Evolutionary conservation across 2,888 invertebrate species (phyloP), one percentile per base, ranked within the genome.

Genomic region (Beris chalybata): DNA sequence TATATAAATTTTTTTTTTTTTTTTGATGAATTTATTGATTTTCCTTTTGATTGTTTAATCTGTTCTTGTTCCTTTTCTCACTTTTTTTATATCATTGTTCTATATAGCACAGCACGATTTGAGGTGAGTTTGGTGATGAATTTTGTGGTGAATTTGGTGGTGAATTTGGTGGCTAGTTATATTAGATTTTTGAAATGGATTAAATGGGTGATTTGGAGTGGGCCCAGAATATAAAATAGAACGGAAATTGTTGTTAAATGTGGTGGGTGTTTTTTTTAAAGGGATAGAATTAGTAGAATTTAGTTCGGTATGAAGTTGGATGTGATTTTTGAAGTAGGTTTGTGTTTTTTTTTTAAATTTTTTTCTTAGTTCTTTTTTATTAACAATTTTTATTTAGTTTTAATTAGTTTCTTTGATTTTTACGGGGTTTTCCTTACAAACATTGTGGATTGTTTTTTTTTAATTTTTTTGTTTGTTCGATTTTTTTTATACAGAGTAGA

Each of bases 401-500:
- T 1, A 48, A 15, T 48, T 15, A 48, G 5, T 48, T 22, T 13
- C 12, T 48, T 22, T 15, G 6, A 48, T 48, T 3, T 48, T 48
- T 53, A 2, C 29, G 6, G 53, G 12, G 12, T 29, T 38, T 38
- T 38, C 38, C 38, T 38, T 38, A 38, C 38, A 38, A 7, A 38
- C 7, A 38, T 38, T 38, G 38, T 4, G 38, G 9, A 9, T 53
- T 9, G 38, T 38, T 38, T 38, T 38, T 38, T 13, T 31, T 52
- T 50, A 32, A 7, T n/a, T 63, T 13, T 50, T 63, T 13, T 50
- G 9, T 4, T 50, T 29, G 38, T 56, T 66, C 63, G 66, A 67
- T 65, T 69, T 54, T 67, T 68, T 69, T 71, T 72, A 38, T 38
- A 43, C 64, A 58, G 58, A 47, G 58, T 43, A 55, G 22, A 12